Evolutionary conservation across 2,888 invertebrate species (phyloP).

Genomic region (Phengaris arion): DNA sequence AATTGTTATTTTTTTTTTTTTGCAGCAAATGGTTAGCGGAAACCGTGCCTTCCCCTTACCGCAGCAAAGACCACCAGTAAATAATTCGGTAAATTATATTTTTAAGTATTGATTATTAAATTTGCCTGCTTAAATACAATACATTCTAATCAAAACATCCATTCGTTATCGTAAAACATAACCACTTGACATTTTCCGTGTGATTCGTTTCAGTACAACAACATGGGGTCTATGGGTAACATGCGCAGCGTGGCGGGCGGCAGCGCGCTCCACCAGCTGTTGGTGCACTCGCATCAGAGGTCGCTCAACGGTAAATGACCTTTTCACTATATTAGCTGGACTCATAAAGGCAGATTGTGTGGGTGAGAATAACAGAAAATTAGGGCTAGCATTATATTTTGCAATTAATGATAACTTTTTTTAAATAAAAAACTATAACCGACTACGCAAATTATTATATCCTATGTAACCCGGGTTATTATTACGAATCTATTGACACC

Average conservation of each 20-base stretch:
- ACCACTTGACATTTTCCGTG: too few species aligned
- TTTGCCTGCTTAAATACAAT: too few species aligned
- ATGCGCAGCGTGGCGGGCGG: constrained; percentile 54
- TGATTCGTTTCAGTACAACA: constrained; percentile 51
- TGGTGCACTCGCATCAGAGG: constrained; percentile 72
- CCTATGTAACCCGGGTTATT: too few species aligned
- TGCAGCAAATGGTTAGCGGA: constrained; percentile 62
- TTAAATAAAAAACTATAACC: too few species aligned
- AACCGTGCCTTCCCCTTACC: constrained; percentile 61
- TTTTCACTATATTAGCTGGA: not conserved
- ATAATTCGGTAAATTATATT: constrained; percentile 55
- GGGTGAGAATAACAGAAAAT: too few species aligned
- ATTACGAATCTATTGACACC: too few species aligned
- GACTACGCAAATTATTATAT: too few species aligned
- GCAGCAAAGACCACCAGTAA: constrained; percentile 62
- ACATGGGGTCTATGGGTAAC: constrained; percentile 43
- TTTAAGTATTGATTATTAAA: not conserved
- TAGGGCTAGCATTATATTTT: too few species aligned
- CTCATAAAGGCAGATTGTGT: too few species aligned
- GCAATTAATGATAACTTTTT: too few species aligned
- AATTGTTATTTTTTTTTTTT: not conserved
- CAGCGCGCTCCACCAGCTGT: constrained; percentile 76
- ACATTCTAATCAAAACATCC: too few species aligned
- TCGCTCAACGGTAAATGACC: constrained; percentile 60
- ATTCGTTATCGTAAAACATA: too few species aligned